Base-by-base conservation (phyloP, 2,113 vertebrate species). In the Megaceryle maxima region DNA sequence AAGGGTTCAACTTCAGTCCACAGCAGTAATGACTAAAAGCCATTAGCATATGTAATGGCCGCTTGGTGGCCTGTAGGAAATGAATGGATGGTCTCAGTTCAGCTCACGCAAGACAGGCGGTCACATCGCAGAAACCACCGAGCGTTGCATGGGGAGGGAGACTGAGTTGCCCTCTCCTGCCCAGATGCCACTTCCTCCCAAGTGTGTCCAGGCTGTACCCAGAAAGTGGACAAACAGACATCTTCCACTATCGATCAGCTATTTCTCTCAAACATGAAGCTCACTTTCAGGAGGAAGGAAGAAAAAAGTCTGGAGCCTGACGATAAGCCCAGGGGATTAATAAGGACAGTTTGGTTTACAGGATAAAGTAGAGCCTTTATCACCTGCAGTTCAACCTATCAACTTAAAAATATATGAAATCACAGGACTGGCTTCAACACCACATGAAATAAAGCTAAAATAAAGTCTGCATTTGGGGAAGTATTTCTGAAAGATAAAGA, bases 401-500 rank as follows among this genome's bases (percentile, higher is more conserved):
- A 79, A 25, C 51, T 93, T 90, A 72, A 84, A 92, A 87, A 91
- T 63, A 89, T 11, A 51, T 28, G 59, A 91, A 94, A 92, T 84
- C 84, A 73, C 59, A 72, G 48, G 13, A 77, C 50, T 59, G 50
- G 35, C 50, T 96, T 89, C 77, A 91, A 74, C 53, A 85, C 41
- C 67, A 67, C 44, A 55, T 48, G 59, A 95, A 96, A 91, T 57
- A 89, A 86, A 85, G 57, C 74, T 89, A 76, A 96, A 93, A 88
- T 81, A 67, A 94, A 85, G 70, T 62, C 28, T 76, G 39, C 25
- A 24, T 78, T 88, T 62, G 57, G 51, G 21, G 50, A 80, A 82
- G 51, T 55, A 92, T 83, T 83, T 89, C 53, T 87, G 70, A 89
- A 92, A 94, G 70, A 85, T 77, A 93, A 84, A 94, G 80, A 69